These are phyloP conservation scores for Athetis lepigone DNA, from an alignment of 2,888 invertebrate species.

Conservation along the genomic window DNA sequence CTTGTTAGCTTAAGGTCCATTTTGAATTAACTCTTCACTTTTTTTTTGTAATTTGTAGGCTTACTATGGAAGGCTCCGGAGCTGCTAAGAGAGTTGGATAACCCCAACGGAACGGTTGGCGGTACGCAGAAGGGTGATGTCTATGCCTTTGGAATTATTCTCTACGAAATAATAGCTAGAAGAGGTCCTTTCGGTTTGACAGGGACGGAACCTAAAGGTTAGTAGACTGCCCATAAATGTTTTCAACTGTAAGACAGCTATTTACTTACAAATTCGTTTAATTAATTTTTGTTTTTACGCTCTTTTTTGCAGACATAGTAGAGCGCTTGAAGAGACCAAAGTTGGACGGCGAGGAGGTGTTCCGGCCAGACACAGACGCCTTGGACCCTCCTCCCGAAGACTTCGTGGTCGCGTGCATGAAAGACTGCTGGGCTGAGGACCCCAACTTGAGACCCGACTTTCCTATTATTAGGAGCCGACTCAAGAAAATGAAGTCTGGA, in stretches of 20 bases:
- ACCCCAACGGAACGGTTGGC: constrained; percentile 88
- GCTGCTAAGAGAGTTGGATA: constrained; percentile 93
- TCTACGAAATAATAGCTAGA: constrained; percentile 98
- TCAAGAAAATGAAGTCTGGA: constrained; percentile 97
- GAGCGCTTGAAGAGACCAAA: constrained; percentile 94
- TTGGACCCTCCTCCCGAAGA: constrained; percentile 94
- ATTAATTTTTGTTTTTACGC: constrained; percentile 9
- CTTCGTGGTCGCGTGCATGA: constrained; percentile 95
- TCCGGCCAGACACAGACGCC: constrained; percentile 94
- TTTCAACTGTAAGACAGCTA: too few species aligned
- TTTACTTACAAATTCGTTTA: too few species aligned
- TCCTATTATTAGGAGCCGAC: constrained; percentile 93
- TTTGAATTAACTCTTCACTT: too few species aligned
- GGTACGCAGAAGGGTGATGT: constrained; percentile 98
- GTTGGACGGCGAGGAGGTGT: constrained; percentile 92
- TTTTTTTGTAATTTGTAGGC: constrained; percentile 91
- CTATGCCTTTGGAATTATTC: constrained; percentile 98
- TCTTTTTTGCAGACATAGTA: constrained; percentile 93
- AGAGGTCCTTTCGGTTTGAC: constrained; percentile 97
- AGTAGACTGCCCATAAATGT: not conserved
- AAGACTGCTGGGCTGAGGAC: constrained; percentile 97
- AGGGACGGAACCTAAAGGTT: constrained; percentile 96
- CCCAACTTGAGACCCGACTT: constrained; percentile 96
- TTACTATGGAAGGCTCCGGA: constrained; percentile 99
- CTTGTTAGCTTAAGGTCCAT: too few species aligned